Evolutionary conservation across 2,113 vertebrate genomes (phyloP).

Genomic region (Leucopternis melanops): DNA sequence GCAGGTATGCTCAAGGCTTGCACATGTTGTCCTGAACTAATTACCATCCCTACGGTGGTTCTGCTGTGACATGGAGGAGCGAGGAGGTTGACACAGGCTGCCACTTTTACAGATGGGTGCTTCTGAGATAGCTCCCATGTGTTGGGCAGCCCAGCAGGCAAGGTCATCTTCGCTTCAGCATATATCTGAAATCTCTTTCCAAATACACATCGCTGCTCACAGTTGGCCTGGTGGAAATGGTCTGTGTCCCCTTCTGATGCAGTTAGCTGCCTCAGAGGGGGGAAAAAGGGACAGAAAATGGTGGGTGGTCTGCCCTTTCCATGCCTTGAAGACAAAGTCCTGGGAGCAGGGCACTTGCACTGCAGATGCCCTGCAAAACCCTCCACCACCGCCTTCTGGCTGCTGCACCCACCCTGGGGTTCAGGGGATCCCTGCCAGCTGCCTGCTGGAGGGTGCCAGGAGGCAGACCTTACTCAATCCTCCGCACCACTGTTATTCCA

Average conservation of each 20-base stretch:
- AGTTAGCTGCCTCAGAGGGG: background rate
- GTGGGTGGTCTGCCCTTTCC: background rate
- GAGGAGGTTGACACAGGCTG: background rate
- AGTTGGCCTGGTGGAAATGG: background rate
- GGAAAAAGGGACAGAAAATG: background rate
- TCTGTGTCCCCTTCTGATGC: background rate
- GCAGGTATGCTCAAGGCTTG: accelerated
- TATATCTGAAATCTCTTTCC: background rate
- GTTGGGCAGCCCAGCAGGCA: background rate
- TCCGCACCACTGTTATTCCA: background rate
- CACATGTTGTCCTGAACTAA: background rate
- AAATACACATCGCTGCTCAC: accelerated
- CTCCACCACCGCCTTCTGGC: no score
- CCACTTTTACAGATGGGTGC: background rate
- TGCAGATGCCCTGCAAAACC: background rate
- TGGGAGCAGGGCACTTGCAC: background rate
- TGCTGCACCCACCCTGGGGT: accelerated
- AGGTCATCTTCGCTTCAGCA: background rate
- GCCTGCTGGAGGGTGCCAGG: background rate
- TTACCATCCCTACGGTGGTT: background rate
- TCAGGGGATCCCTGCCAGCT: accelerated
- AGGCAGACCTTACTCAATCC: background rate
- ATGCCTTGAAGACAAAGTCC: background rate
- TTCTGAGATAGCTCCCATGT: background rate
- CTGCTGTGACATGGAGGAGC: background rate